These are phyloP conservation scores for Acanthaster planci DNA, from an alignment of 35 echinoderm and acorn worm genomes.

Conservation along the genomic window DNA sequence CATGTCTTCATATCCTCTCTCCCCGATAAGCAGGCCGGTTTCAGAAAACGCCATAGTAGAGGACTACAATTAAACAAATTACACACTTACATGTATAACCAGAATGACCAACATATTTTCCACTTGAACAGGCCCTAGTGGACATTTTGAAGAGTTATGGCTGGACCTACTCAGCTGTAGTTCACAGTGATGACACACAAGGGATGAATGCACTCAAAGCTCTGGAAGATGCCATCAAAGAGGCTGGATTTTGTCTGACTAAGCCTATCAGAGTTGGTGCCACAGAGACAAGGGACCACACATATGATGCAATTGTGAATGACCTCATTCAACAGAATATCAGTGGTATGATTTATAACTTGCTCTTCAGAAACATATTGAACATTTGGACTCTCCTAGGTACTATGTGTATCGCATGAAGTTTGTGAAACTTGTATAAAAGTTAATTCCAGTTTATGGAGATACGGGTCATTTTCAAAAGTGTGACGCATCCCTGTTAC, in stretches of 20 bases:
- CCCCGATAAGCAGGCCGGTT: no score
- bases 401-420: no score
- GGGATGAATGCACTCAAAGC: background rate
- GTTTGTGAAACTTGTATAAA: no score
- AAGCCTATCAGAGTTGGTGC: background rate
- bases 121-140: background rate
- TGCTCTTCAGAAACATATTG: background rate
- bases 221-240: background rate
- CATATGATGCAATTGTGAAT: background rate
- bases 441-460: background rate
- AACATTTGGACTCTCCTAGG: no score
- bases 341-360: background rate
- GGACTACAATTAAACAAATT: no score
- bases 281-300: background rate
- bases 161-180: background rate
- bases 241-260: background rate
- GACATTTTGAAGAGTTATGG: background rate
- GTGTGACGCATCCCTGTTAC: no score
- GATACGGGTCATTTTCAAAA: background rate
- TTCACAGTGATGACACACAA: background rate
- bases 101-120: no score
- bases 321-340: background rate
- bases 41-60: no score
- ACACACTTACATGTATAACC: no score
- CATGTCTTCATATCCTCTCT: no score